Evolutionary conservation across 2,888 invertebrate genomes (phyloP).

Genomic region (Sipunculus nudus): DNA sequence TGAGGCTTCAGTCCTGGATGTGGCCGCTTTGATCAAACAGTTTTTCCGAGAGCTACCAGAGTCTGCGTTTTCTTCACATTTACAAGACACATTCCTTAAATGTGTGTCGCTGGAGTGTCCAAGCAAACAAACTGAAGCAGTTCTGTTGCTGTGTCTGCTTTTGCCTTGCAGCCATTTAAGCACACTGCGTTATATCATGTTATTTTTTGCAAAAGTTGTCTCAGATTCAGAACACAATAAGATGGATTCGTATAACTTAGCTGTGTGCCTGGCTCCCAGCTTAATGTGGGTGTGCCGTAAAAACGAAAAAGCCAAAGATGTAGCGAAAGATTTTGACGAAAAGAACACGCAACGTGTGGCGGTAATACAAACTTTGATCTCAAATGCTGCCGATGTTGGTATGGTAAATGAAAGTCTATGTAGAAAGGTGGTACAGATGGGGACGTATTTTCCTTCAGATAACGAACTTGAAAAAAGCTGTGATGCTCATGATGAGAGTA

Average conservation of each 20-base stretch:
- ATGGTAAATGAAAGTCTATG: conserved; percentile 74
- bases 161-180: conserved; percentile 81
- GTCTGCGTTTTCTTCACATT: conserved; percentile 78
- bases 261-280: conserved; percentile 86
- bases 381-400: conserved; percentile 80
- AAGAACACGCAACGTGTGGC: no score
- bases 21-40: conserved; percentile 85
- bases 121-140: conserved; percentile 70
- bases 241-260: conserved; percentile 85
- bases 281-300: conserved; percentile 76
- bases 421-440: conserved; percentile 62
- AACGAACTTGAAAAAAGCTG: conserved; percentile 56
- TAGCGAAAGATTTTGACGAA: no score
- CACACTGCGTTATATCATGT: conserved; percentile 82
- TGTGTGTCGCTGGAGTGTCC: conserved; percentile 63
- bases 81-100: conserved; percentile 80
- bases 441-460: conserved; percentile 48
- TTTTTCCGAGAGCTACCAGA: conserved; percentile 87
- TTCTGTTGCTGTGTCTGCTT: conserved; percentile 76
- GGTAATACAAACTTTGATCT: no score
- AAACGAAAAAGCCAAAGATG: conserved; percentile 55
- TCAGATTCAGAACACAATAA: conserved; percentile 77
- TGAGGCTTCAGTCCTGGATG: conserved; percentile 79
- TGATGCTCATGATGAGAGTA: conserved; percentile 57
- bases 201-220: conserved; percentile 77